Evolutionary conservation across 2,113 vertebrate genomes (phyloP), one percentile per base, ranked within the genome.

Genomic region (Fulica atra): DNA sequence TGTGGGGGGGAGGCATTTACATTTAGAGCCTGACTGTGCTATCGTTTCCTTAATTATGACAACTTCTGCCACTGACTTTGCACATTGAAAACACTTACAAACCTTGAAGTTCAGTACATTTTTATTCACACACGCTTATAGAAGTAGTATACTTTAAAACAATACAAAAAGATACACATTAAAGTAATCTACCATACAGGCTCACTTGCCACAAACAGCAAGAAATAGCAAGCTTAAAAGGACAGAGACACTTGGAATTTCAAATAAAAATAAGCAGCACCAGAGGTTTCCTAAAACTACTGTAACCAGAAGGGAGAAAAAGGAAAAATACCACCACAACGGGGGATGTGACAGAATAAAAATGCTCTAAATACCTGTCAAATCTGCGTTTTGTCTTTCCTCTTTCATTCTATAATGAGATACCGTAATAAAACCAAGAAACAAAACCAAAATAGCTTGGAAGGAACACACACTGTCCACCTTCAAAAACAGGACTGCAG

Each of bases 381-480:
- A 89, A 59, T 21, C 38, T 46, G 71, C 0, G 0, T 35, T 95
- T 90, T 71, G 42, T 20, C 70, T 92, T 97, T 96, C 83, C 38
- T 88, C 35, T 93, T 35, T 24, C 78, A 93, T 93, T 93, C 66
- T 74, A 42, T 79, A 81, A 89, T 57, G 81, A 92, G 96, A 94
- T 51, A 80, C 24, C 82, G 92, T 38, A 87, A 94, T 72, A 85
- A 80, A 89, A 93, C 76, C 59, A 97, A 82, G 63, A 88, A 83
- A 96, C 40, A 65, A 94, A 92, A 95, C 7, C 70, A 79, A 94
- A 96, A 95, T 69, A 97, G 94, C 96, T 94, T 92, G 70, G 86
- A 91, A 96, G 82, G 76, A 97, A 78, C 63, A 91, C 44, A 86
- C 40, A 92, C 69, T 87, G 77, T 83, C 93, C 94, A 95, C 66